Conservation (phyloP, 1,140 invertebrate species). For the Drosophila nikananu region DNA sequence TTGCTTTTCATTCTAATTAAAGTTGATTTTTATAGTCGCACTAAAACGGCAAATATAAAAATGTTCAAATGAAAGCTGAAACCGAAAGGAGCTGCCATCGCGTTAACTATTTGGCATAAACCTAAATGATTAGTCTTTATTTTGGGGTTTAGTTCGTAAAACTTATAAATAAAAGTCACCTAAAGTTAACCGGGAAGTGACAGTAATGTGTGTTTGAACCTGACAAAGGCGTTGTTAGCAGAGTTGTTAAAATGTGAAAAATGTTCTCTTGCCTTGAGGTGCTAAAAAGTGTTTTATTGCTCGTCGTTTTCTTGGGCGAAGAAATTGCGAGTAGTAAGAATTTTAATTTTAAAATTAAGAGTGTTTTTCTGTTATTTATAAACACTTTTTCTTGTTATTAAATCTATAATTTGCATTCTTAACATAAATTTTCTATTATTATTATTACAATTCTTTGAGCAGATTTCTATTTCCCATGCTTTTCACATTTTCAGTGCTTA, state of each 20-base stretch:
- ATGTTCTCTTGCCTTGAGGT: neutral
- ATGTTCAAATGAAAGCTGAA: slow-evolving; percentile 17
- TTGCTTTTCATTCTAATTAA: slow-evolving; percentile 45
- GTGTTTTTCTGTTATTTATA: neutral
- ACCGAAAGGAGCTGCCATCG: neutral
- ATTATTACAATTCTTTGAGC: neutral
- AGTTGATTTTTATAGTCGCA: slow-evolving; percentile 37
- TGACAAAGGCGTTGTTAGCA: neutral
- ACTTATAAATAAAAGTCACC: neutral
- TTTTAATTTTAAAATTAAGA: neutral
- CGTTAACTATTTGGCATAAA: slow-evolving; percentile 10
- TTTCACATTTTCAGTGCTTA: neutral
- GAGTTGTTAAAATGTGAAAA: neutral
- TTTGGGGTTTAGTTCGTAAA: neutral
- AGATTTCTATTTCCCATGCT: neutral
- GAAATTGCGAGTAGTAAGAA: neutral
- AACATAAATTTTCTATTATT: neutral
- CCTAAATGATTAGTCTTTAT: slow-evolving; percentile 5
- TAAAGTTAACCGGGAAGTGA: neutral
- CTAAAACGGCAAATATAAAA: slow-evolving; percentile 27
- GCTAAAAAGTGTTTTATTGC: slow-evolving; percentile 15
- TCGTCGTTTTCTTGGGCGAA: neutral
- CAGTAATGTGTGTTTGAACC: slow-evolving; percentile 4
- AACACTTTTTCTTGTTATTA: too few species aligned
- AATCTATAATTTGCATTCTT: too few species aligned